Percentiles rank a stretch among this genome's conserved stretches.
These are phyloP conservation scores for Tolypeutes matacus DNA, from an alignment of 2,797 vertebrate genomes.

Conservation along the genomic window DNA sequence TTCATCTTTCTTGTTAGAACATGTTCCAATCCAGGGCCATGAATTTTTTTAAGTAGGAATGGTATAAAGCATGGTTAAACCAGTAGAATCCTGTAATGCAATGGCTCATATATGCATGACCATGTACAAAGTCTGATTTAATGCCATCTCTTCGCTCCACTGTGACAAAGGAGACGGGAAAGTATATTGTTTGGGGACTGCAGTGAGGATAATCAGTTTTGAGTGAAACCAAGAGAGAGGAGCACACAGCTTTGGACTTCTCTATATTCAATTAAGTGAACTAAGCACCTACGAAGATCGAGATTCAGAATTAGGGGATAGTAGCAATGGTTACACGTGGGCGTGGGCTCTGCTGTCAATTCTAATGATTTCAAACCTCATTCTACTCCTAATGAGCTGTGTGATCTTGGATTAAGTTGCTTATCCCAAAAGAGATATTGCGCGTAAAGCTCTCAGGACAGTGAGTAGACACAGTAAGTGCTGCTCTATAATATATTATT, in stretches of 20 bases:
- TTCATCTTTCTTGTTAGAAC: constrained; percentile 42
- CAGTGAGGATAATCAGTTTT: not conserved
- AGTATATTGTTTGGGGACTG: not conserved
- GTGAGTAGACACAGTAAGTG: not conserved
- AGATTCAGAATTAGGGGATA: not conserved
- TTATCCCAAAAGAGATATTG: not conserved
- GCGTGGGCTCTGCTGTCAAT: not conserved
- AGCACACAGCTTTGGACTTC: not conserved
- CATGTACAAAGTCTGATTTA: not conserved
- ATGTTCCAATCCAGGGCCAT: constrained; percentile 4
- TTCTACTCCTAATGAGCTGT: not conserved
- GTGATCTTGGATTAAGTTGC: not conserved
- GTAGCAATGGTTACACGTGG: not conserved
- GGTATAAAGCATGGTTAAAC: not conserved
- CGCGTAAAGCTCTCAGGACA: not conserved
- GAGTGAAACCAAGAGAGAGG: constrained; percentile 15
- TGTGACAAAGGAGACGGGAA: not conserved
- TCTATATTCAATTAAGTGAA: constrained; percentile 12
- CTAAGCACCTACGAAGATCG: not conserved
- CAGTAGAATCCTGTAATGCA: not conserved
- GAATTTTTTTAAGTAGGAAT: constrained; percentile 37
- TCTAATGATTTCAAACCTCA: constrained; percentile 11
- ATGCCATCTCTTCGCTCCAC: not conserved
- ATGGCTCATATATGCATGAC: not conserved
- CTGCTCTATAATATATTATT: not conserved